Evolutionary conservation across 2,113 vertebrate genomes (phyloP), one percentile per base, ranked within the genome.

Genomic region (Anarrhichthys ocellatus): DNA sequence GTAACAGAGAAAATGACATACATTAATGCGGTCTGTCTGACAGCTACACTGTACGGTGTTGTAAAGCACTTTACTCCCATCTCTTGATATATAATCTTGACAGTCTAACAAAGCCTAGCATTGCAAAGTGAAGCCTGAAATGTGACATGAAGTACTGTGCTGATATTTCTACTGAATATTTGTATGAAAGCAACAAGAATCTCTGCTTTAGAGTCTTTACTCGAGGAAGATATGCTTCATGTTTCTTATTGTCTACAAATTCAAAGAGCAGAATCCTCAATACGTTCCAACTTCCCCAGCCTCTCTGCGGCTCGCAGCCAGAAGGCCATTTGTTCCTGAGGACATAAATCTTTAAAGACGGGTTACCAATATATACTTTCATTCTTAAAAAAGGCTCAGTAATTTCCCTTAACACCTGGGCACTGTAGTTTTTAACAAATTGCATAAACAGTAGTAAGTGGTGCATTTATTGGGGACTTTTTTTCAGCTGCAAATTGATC

Each of bases 91-190:
- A n/a, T 27, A 70, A 76, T 54, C 66, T 40, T 32, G 34, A 14
- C 27, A 44, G 40, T 15, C 1, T n/a, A 69, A 29, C 10, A 62
- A 42, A 73, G 46, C 11, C 36, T 6, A 42, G 42, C 4, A 20
- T 42, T 38, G 61, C 27, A 66, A 44, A 27, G 27, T 24, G 10
- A 61, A 46, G 18, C 6, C 63, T 42, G 38, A 44, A 40, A n/a
- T 64, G 34, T 38, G 63, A 65, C 62, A 69, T 11, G 4, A 62
- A 68, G 4, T 46, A 22, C 56, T 7, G 62, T 5, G 13, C 5
- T 64, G 32, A 61, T 2, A 67, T 58, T 13, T 52, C 24, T 20
- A n/a, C 62, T 79, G 73, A 46, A 29, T 29, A n/a, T 78, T 73
- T 52, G 18, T 64, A 3, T 56, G 20, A 76, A 78, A 38, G 2